Percentiles rank a stretch among this genome's conserved stretches.
Conservation (phyloP, 2,113 vertebrate species). For the Mola mola region DNA sequence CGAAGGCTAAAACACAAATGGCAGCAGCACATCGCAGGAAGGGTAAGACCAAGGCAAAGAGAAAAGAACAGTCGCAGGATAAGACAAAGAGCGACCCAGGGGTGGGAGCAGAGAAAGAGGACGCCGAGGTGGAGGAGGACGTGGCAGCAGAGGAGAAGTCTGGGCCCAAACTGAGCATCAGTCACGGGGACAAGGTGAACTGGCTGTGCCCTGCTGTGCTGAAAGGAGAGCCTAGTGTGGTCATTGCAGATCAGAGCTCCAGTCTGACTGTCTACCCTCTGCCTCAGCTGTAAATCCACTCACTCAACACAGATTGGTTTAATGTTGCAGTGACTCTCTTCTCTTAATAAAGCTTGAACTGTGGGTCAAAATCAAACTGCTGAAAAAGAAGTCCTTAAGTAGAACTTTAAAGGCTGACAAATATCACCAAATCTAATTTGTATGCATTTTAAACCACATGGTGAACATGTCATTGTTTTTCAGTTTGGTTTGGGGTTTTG, state of each 20-base stretch:
- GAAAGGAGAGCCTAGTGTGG: conserved; percentile 84
- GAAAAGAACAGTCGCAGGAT: conserved; percentile 50
- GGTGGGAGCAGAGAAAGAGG: conserved; percentile 19
- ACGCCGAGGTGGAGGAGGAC: conserved; percentile 30
- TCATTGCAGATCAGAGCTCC: conserved; percentile 92
- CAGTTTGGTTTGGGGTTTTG: background rate
- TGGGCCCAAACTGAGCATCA: conserved; percentile 85
- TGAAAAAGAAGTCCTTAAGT: background rate
- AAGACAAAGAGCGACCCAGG: conserved; percentile 9
- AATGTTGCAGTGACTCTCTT: background rate
- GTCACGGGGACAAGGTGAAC: conserved; percentile 94
- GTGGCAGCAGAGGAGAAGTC: conserved; percentile 34
- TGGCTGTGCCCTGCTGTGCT: conserved; percentile 86
- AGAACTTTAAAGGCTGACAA: background rate
- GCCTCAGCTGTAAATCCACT: conserved; percentile 44
- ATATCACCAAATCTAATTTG: background rate
- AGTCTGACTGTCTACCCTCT: conserved; percentile 86
- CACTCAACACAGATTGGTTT: background rate
- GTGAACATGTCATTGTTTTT: background rate
- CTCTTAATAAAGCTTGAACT: conserved; percentile 9
- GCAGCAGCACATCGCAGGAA: conserved; percentile 79
- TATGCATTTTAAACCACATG: too few species aligned
- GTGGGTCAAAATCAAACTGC: background rate
- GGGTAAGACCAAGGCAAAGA: conserved; percentile 72
- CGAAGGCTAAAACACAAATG: conserved; percentile 58